A percentile compares a stretch with the other conserved stretches of the same genome.
phyloP scores from a whole-genome alignment of 2,888 invertebrate species.

The Macropis europaea region DNA sequence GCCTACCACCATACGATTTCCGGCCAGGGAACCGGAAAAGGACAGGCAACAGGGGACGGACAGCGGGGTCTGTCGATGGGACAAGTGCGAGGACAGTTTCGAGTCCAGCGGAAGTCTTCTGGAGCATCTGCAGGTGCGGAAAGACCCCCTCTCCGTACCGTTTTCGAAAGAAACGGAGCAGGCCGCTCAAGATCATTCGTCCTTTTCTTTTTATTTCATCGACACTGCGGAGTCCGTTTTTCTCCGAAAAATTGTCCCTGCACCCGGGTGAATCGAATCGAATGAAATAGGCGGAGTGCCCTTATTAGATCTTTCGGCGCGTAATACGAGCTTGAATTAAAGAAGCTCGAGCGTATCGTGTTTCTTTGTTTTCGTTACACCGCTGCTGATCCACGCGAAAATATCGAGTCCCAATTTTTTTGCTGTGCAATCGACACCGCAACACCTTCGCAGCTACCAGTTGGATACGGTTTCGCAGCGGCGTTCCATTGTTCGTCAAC shows the following conservation, averaged over 20 bases:
- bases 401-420: not conserved
- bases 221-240: too few species aligned
- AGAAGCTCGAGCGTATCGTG: slow-evolving; percentile 30
- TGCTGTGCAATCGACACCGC: slow-evolving; percentile 28
- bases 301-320: slow-evolving; percentile 17
- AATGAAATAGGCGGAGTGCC: too few species aligned
- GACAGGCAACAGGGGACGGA: slow-evolving; percentile 78
- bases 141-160: too few species aligned
- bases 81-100: slow-evolving; percentile 89
- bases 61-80: slow-evolving; percentile 87
- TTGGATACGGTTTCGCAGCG: slow-evolving; percentile 5
- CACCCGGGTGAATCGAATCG: too few species aligned
- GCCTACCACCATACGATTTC: slow-evolving; percentile 91
- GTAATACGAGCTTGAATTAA: slow-evolving; percentile 32
- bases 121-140: slow-evolving; percentile 90
- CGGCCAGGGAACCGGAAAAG: slow-evolving; percentile 80
- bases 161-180: too few species aligned
- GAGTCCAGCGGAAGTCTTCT: slow-evolving; percentile 90
- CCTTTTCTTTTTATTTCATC: too few species aligned
- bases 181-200: too few species aligned
- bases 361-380: slow-evolving; percentile 23
- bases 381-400: slow-evolving; percentile 4
- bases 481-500: not conserved
- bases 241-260: too few species aligned
- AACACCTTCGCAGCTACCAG: slow-evolving; percentile 22